Percentiles rank a stretch among this genome's conserved stretches.
Evolutionary conservation across 1,140 invertebrate species (phyloP).

Genomic region (Lucilia cuprina): DNA sequence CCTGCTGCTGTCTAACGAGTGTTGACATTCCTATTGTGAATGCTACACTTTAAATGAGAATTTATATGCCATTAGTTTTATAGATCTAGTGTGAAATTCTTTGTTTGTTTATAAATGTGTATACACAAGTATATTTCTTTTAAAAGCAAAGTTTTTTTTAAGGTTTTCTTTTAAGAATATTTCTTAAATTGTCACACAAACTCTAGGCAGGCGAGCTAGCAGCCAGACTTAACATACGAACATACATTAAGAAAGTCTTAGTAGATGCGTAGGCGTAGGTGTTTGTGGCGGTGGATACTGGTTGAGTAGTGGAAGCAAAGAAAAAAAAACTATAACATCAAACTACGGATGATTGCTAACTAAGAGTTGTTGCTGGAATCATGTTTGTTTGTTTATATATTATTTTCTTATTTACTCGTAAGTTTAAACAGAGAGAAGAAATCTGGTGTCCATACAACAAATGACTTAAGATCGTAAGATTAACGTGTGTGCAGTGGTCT

Average conservation of each 20-base stretch:
- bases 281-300: conserved; percentile 1
- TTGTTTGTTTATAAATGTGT: conserved; percentile 12
- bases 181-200: conserved; percentile 3
- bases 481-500: conserved; percentile 30
- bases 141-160: not conserved
- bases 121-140: not conserved
- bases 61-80: conserved; percentile 35
- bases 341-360: conserved; percentile 1
- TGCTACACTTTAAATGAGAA: conserved; percentile 31
- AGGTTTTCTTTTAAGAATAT: not conserved
- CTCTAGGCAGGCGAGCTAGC: not conserved
- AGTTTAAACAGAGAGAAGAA: not conserved
- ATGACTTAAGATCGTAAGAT: conserved; percentile 32
- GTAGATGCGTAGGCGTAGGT: conserved; percentile 11
- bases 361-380: not conserved
- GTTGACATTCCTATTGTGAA: conserved; percentile 30
- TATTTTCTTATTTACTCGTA: not conserved
- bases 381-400: not conserved
- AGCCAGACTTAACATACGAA: no score
- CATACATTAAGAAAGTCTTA: not conserved
- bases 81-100: conserved; percentile 33
- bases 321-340: not conserved
- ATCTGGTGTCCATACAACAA: conserved; percentile 21
- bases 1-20: not conserved
- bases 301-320: not conserved